Evolutionary conservation across 2,797 vertebrate genomes (phyloP), one percentile per base, ranked within the genome.

Genomic region (Graptemys geographica): DNA sequence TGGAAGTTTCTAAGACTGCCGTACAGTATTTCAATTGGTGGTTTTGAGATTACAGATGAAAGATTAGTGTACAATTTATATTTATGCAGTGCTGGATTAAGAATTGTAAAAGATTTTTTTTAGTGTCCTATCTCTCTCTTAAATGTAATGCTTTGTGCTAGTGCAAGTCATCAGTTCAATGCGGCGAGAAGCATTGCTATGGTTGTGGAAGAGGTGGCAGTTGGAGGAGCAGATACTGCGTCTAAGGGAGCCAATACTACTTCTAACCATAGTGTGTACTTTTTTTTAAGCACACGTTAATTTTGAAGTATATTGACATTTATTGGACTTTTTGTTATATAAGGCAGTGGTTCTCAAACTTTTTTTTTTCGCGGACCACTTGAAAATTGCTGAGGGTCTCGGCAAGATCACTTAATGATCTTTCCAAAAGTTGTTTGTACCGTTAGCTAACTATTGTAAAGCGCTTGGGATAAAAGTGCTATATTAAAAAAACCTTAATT

Each of bases 151-250:
- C 1, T 1, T 87, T 72, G 59, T 52, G 13, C 19, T 83, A 80
- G 37, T 11, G 11, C 25, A 55, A 57, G 13, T 57, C 81, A 49
- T 0, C 3, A 53, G 7, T 19, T 80, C 13, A 55, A 8, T 0
- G 52, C 15, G 21, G 5, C 9, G 13, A 18, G 16, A 83, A 62
- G n/a, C 41, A 25, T n/a, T 72, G 5, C 53, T 59, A 0, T 62
- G 74, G 11, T 84, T 76, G 5, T 41, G 7, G 9, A 37, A 8
- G 23, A 51, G 55, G 6, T 1, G 3, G 1, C 44, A 13, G 41
- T 15, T 82, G 55, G 5, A 16, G 47, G n/a, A 41, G 21, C 69
- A 72, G n/a, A 37, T 69, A 69, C 16, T n/a, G 62, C 2, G 16
- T n/a, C 16, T 65, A 15, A n/a, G 23, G 4, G 83, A 18, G 1